These are phyloP conservation scores for Lamellibrachia luymesi DNA, from an alignment of 1,140 invertebrate genomes.

Conservation along the genomic window DNA sequence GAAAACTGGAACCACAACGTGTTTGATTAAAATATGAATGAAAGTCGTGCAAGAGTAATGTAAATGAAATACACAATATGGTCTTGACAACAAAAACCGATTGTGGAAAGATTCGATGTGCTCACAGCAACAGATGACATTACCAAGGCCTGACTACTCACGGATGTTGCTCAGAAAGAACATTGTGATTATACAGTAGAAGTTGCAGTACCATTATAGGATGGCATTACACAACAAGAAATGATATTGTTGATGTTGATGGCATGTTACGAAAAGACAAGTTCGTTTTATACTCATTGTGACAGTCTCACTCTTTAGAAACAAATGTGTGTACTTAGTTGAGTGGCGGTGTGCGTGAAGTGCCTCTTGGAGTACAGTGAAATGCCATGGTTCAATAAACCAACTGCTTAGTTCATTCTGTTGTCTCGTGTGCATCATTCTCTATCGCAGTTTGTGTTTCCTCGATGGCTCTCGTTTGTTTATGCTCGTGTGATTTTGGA, in stretches of 20 bases:
- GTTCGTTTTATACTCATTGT: neutral
- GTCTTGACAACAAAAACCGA: neutral
- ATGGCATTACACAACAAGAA: neutral
- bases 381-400: neutral
- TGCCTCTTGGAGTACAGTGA: neutral
- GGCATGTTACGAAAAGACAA: neutral
- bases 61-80: neutral
- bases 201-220: neutral
- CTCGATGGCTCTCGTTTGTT: neutral
- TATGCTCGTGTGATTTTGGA: neutral
- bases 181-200: neutral
- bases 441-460: neutral
- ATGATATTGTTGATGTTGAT: neutral
- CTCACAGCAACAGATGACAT: neutral
- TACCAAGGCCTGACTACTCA: neutral
- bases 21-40: neutral
- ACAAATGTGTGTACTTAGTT: neutral
- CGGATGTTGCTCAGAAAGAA: neutral
- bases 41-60: neutral
- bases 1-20: neutral
- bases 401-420: neutral
- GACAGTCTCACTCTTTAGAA: neutral
- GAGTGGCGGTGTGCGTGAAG: neutral
- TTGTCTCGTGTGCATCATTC: neutral
- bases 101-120: neutral